phyloP scores from a whole-genome alignment of 30 jellyfish, hydroid and myxozoan species.

The Chrysaora quinquecirrha region DNA sequence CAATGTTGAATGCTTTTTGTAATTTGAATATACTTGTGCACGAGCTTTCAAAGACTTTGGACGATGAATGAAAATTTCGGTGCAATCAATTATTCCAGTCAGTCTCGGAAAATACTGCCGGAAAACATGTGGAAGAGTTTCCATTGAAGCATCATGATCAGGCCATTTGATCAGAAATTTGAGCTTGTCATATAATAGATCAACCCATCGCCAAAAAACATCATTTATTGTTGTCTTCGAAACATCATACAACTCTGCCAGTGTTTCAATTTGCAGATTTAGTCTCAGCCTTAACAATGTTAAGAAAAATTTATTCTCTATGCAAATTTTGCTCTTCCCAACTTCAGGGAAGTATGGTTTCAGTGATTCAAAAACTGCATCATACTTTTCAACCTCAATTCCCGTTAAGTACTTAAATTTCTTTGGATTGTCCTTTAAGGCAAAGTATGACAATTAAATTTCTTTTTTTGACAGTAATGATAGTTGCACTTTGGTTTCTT shows the following conservation, averaged over 20 bases:
- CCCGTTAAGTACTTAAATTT: conserved; percentile 12
- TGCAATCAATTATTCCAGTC: conserved; percentile 13
- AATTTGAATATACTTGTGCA: conserved; percentile 12
- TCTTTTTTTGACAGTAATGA: neutral
- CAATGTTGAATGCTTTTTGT: no score
- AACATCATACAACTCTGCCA: conserved; percentile 10
- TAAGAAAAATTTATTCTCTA: neutral
- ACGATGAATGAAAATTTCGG: conserved; percentile 8
- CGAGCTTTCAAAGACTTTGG: conserved; percentile 31
- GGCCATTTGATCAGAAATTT: conserved; percentile 16
- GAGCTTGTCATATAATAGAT: conserved; percentile 3
- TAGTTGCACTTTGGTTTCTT: neutral
- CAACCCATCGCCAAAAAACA: conserved; percentile 21
- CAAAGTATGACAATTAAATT: neutral
- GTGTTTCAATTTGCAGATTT: conserved; percentile 10
- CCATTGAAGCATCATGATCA: conserved; percentile 24
- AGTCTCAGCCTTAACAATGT: conserved; percentile 26
- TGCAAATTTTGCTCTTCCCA: neutral
- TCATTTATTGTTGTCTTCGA: conserved; percentile 10
- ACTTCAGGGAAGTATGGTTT: neutral
- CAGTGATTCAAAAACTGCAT: neutral
- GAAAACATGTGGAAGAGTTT: conserved; percentile 30
- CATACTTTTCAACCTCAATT: neutral
- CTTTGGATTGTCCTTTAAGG: conserved; percentile 5
- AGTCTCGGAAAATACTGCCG: conserved; percentile 17